These are phyloP conservation scores for Glyptemys insculpta DNA, from an alignment of 2,797 vertebrate species.

Conservation along the genomic window DNA sequence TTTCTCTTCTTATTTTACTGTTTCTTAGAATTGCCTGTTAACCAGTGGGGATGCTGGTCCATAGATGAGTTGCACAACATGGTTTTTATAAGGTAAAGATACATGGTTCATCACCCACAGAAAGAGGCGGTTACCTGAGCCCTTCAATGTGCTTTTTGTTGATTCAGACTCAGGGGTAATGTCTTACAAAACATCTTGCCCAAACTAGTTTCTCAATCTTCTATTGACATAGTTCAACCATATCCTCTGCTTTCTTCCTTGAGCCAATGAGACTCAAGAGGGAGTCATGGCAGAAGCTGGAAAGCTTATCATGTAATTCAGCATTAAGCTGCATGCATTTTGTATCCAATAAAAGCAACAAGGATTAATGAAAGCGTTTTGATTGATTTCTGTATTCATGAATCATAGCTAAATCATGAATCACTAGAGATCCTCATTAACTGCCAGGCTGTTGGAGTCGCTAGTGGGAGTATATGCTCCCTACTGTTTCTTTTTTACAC, in stretches of 20 bases:
- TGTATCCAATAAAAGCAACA: constrained; percentile 54
- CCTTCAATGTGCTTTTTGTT: background rate
- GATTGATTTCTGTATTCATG: constrained; percentile 22
- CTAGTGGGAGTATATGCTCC: background rate
- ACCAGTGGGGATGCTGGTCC: background rate
- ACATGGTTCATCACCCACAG: background rate
- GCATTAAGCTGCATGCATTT: constrained; percentile 45
- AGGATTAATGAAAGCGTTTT: constrained; percentile 58
- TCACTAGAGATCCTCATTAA: constrained; percentile 2
- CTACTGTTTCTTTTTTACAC: background rate
- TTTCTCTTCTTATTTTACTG: background rate
- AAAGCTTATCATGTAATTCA: constrained; percentile 14
- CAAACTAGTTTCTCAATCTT: constrained; percentile 48
- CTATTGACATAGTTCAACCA: background rate
- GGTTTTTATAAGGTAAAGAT: constrained; percentile 27
- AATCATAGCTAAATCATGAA: constrained; percentile 48
- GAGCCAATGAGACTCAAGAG: constrained; percentile 45
- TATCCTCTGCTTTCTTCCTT: constrained; percentile 11
- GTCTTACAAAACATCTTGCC: constrained; percentile 41
- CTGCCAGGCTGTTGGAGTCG: constrained; percentile 16
- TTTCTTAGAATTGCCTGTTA: background rate
- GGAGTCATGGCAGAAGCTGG: constrained; percentile 52
- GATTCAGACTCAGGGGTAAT: background rate
- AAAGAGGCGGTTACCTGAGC: background rate
- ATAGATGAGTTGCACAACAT: background rate